Evolutionary conservation across 2,797 vertebrate genomes (phyloP).

Genomic region (Morus bassanus): DNA sequence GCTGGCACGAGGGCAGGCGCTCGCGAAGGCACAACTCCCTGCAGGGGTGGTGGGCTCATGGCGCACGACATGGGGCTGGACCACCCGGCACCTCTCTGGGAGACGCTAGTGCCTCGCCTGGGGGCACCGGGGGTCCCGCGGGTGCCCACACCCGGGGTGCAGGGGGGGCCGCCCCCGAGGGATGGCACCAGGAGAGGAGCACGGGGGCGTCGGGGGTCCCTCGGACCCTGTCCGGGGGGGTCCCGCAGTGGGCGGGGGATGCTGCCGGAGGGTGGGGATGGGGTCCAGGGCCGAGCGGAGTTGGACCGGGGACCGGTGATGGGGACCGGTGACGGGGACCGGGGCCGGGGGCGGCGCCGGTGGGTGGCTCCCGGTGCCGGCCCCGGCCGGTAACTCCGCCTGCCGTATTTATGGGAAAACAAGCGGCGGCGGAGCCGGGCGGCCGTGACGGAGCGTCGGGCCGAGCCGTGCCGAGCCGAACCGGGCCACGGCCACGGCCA

Average conservation of each 20-base stretch:
- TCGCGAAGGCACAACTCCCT: not conserved
- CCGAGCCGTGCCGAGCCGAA: not conserved
- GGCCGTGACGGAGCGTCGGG: not conserved
- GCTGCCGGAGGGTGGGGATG: not conserved
- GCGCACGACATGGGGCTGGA: not conserved
- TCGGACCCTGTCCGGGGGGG: not conserved
- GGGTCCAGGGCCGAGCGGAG: not conserved
- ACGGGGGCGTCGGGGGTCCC: not conserved
- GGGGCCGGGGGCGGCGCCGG: not conserved
- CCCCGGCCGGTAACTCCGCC: not conserved
- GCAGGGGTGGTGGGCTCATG: not conserved
- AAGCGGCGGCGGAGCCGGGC: not conserved
- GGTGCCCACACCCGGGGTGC: not conserved
- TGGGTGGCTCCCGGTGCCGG: not conserved
- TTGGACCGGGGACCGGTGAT: too few species aligned
- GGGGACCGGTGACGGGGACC: not conserved
- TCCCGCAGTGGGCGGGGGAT: not conserved
- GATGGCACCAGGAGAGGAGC: not conserved
- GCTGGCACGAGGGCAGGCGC: not conserved
- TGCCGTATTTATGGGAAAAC: conserved; percentile 32
- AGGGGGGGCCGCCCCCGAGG: not conserved
- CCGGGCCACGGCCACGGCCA: not conserved
- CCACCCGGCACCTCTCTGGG: not conserved
- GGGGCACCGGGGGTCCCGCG: not conserved
- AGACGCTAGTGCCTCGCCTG: not conserved